Evolutionary conservation across 2,113 vertebrate species (phyloP).

Genomic region (Brachionichthys hirsutus): DNA sequence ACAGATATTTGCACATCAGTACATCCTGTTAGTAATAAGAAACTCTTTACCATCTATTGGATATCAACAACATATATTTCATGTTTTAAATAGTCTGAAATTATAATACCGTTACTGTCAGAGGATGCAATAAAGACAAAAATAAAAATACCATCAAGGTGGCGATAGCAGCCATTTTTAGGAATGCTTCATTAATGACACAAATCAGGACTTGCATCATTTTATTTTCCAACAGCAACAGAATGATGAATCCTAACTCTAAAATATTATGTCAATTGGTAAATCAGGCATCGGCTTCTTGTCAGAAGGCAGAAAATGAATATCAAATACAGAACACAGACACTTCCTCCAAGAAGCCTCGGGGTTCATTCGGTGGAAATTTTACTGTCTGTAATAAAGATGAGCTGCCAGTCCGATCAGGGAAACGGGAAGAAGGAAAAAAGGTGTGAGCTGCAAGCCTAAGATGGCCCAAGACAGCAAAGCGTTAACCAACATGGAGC

Average conservation of each 20-base stretch:
- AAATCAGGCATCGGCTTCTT: slow-evolving; percentile 7
- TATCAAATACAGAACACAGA: slow-evolving; percentile 25
- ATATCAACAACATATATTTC: slow-evolving; percentile 9
- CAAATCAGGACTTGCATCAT: slow-evolving; percentile 5
- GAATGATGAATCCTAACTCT: background rate
- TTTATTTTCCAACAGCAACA: slow-evolving; percentile 13
- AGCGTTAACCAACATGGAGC: slow-evolving; percentile 89
- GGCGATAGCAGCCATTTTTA: slow-evolving; percentile 36
- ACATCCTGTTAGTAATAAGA: background rate
- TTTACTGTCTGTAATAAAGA: slow-evolving; percentile 83
- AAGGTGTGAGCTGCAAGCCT: slow-evolving; percentile 83
- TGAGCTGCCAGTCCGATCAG: slow-evolving; percentile 85
- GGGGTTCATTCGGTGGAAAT: background rate
- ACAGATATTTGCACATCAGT: too few species aligned
- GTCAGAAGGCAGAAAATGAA: slow-evolving; percentile 10
- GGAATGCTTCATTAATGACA: slow-evolving; percentile 19
- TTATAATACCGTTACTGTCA: slow-evolving; percentile 7
- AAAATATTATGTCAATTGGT: background rate
- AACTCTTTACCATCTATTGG: slow-evolving; percentile 47
- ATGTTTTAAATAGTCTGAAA: slow-evolving; percentile 18
- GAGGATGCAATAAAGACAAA: slow-evolving; percentile 13
- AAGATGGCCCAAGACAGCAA: slow-evolving; percentile 83
- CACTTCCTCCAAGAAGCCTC: background rate
- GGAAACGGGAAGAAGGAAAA: slow-evolving; percentile 80
- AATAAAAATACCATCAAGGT: background rate